Percentiles rank a stretch among this genome's conserved stretches.
Conservation (phyloP, 2,113 vertebrate species). For the Engraulis encrasicolus region DNA sequence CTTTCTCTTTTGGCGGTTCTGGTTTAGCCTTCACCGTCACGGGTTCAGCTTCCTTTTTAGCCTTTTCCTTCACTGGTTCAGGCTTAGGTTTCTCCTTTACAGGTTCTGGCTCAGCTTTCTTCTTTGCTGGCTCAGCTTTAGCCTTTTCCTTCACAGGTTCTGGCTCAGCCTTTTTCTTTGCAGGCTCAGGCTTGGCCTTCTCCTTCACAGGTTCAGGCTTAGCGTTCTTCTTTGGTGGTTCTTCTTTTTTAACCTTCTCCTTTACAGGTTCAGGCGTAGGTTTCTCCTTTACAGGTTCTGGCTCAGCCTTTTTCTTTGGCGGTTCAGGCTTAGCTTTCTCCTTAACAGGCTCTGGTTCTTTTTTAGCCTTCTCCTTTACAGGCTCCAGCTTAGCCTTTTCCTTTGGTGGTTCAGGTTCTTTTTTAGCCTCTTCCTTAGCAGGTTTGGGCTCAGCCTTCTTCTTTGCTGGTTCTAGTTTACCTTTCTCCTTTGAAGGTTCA, state of each 20-base stretch:
- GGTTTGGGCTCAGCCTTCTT: slow-evolving; percentile 16
- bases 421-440: not conserved
- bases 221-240: not conserved
- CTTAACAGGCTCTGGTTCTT: not conserved
- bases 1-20: slow-evolving; percentile 3
- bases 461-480: slow-evolving; percentile 15
- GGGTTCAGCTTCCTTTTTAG: slow-evolving; percentile 23
- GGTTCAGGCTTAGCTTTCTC: not conserved
- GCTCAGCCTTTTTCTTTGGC: slow-evolving; percentile 13
- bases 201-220: slow-evolving; percentile 7
- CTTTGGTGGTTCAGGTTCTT: not conserved
- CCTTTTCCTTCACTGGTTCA: not conserved
- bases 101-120: slow-evolving; percentile 21
- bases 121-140: not conserved
- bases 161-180: slow-evolving; percentile 13
- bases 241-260: not conserved
- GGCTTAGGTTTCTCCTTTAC: not conserved
- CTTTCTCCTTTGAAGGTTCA: not conserved
- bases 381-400: slow-evolving; percentile 14
- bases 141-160: not conserved
- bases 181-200: slow-evolving; percentile 3
- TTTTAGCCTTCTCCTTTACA: not conserved
- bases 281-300: not conserved
- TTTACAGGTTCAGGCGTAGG: not conserved
- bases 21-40: not conserved